Evolutionary conservation across 1,140 invertebrate genomes (phyloP).

Genomic region (Zaprionus gabonicus): DNA sequence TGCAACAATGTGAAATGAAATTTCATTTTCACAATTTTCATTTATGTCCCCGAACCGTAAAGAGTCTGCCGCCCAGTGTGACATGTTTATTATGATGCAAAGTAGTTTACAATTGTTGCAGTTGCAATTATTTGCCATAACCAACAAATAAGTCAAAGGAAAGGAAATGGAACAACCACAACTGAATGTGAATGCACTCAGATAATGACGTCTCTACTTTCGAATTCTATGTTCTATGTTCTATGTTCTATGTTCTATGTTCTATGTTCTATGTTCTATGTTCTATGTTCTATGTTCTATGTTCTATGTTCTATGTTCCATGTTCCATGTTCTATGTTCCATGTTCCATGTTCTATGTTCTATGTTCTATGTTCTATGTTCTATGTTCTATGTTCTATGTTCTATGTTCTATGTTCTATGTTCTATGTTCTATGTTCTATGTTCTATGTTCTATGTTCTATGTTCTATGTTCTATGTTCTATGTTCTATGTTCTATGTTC

Average conservation of each 20-base stretch:
- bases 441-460: slow-evolving; percentile 2
- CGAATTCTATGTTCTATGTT: background rate
- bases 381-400: slow-evolving; percentile 1
- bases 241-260: slow-evolving; percentile 1
- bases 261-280: background rate
- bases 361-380: slow-evolving; percentile 1
- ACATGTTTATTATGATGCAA: slow-evolving; percentile 32
- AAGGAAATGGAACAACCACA: background rate
- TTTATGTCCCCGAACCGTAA: slow-evolving; percentile 38
- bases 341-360: background rate
- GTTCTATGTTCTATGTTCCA: slow-evolving; percentile 3
- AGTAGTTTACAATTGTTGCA: slow-evolving; percentile 25
- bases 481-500: slow-evolving; percentile 1
- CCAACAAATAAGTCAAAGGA: background rate
- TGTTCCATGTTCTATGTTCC: background rate
- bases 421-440: slow-evolving; percentile 1
- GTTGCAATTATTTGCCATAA: background rate
- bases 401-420: background rate
- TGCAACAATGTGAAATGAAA: slow-evolving; percentile 54
- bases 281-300: background rate
- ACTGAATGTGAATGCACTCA: background rate
- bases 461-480: background rate
- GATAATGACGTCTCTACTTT: background rate
- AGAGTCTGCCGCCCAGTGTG: slow-evolving; percentile 21
- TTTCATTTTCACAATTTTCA: slow-evolving; percentile 49